Base-by-base conservation (phyloP, 2,888 invertebrate genomes). In the Dermolepida albohirtum region DNA sequence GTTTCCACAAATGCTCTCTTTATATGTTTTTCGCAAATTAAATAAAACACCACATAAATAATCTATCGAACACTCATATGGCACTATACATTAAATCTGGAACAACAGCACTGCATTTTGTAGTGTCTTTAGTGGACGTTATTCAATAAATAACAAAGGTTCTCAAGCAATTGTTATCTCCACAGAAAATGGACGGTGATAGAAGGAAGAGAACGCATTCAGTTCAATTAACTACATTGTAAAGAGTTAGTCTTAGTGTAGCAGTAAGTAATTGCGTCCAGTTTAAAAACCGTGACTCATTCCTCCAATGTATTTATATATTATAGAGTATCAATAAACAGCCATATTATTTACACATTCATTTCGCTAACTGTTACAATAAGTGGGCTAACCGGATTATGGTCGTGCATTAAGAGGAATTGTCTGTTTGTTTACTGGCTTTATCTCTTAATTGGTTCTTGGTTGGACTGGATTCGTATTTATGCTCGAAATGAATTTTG, bases 381-480 rank as follows among this genome's bases (percentile, higher is more conserved):
- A 59, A 59, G 44, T 59, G 59, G 59, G 44, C 44, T 59, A 47
- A 59, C 59, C 59, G 59, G 59, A 59, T 59, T 44, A 47, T 59
- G 14, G 44, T 29, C 44, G 44, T 57, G 12, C 44, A 57, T 57
- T 57, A 44, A 43, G 22, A 44, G 54, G 12, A 54, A 54, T 54
- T 54, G 40, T 54, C 43, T 57, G 29, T 57, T 57, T 59, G 44
- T 54, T 22, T 54, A 40, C 40, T 39, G 54, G 40, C 54, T 22
- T 54, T 54, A 54, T 54, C 40, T 54, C 39, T 40, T 54, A 40
- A 54, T 54, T 40, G 17, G 40, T 54, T 54, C n/a, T 40, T 54
- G 40, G 14, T n/a, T 17, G 5, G 17, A 16, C 1, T 40, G 16
- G 7, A 29, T 16, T 14, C n/a, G 7, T 11, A 17, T n/a, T n/a